Base-by-base conservation (phyloP, 2,888 invertebrate genomes). In the Acrobeloides nanus region DNA sequence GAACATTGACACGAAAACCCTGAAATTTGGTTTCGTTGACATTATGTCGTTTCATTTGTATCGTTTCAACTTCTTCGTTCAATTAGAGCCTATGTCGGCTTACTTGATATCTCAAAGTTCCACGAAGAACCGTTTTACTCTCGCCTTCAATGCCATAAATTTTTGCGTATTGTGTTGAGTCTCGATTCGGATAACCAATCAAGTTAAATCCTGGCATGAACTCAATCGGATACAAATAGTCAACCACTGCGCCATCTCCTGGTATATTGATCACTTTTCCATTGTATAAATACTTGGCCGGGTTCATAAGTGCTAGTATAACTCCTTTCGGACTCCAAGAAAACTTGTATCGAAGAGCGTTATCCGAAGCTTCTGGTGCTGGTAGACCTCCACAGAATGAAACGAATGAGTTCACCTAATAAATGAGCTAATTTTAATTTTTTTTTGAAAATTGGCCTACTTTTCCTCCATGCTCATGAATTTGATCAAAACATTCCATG, bases 351-450 rank as follows among this genome's bases (percentile, higher is more conserved):
- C 77, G 64, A 2, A 80, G 72, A 15, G 80, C 77, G 75, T 95
- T 92, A 73, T 86, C 84, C 3, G 93, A 92, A 74, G 83, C 84
- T 76, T 97, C 95, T 0, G 97, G 95, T 0, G 95, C 93, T 0
- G 97, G 97, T 23, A 99, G 77, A 48, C 97, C 85, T 57, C 97
- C 97, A 70, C 97, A 97, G 78, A 86, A 99, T 0, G 92, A 93
- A 0, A 89, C 83, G 73, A 93, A 97, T 0, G 92, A 92, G 52
- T 86, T 87, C 10, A 95, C 82, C 76, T 79, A 62, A 35, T 10
- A 23, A 10, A 38, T 12, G 24, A 23, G 39, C 3, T 15, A 17
- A n/a, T 38, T 7, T 4, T 20, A n/a, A 8, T 29, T 12, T 4
- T 4, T 8, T 12, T n/a, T 20, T 25, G 35, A 6, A 2, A 12